Base-by-base conservation (phyloP, 1,140 invertebrate species). In the Diachasmimorpha longicaudata region DNA sequence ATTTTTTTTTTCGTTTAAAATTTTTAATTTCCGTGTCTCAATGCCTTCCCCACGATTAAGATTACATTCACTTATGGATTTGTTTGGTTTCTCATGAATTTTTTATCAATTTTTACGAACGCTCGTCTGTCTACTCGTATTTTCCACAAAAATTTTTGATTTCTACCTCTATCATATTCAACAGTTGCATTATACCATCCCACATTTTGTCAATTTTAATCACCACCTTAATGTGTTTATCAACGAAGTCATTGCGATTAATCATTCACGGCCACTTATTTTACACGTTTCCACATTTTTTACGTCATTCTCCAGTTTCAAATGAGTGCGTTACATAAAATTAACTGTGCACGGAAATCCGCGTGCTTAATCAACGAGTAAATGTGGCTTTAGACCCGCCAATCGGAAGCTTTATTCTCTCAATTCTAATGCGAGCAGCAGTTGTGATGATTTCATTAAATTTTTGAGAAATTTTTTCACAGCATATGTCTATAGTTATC, bases 181-280 rank as follows among this genome's bases (percentile, higher is more conserved):
- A 31, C 52, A 58, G 52, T 25, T 66, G 8, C 13, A 31, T 66
- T 66, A 4, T 66, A 14, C 21, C 13, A 66, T 66, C 31, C 0
- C 16, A 19, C 48, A 14, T 19, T 52, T 19, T 52, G 58, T 58
- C 31, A 10, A 70, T 55, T 55, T 52, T 31, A 11, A 46, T 74
- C 46, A n/a, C 55, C 63, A n/a, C 66, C 63, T 58, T 16, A 63
- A 63, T 63, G 1, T 63, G 58, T 63, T 63, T 31, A 63, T 63
- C 10, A 63, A 23, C 58, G 19, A n/a, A 52, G 14, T 52, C 14
- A 68, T 39, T 39, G 36, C 31, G 31, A 68, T 68, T 39, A 16
- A 36, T 68, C 31, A 68, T 68, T 68, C 66, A 68, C 31, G n/a
- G 36, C n/a, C 66, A 68, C 66, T 68, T 68, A 68, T 68, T 68